Percentiles rank a stretch among this genome's conserved stretches.
Evolutionary conservation across 2,797 vertebrate species (phyloP).

Genomic region (Cyprinodon diabolis): DNA sequence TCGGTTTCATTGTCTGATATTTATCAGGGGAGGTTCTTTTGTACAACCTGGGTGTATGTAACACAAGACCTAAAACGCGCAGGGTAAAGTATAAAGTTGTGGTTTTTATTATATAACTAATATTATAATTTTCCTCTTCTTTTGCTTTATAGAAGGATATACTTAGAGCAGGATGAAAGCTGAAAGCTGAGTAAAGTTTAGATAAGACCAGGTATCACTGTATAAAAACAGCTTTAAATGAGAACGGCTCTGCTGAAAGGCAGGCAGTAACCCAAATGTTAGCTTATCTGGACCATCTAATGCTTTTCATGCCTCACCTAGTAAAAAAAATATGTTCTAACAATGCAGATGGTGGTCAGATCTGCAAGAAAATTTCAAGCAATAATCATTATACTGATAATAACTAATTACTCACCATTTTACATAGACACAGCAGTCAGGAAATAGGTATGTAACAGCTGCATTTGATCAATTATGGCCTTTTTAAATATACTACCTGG

Average conservation of each 20-base stretch:
- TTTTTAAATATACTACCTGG: too few species aligned
- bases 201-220: neutral
- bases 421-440: too few species aligned
- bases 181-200: neutral
- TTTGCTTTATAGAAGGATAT: neutral
- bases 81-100: neutral
- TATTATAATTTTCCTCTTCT: neutral
- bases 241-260: neutral
- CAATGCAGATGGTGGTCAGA: neutral
- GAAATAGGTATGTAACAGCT: too few species aligned
- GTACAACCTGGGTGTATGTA: neutral
- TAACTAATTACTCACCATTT: too few species aligned
- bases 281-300: neutral
- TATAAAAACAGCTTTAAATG: neutral
- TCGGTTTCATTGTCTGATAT: neutral
- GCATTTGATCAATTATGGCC: too few species aligned
- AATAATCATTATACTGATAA: too few species aligned
- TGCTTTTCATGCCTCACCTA: neutral
- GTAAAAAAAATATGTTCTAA: neutral
- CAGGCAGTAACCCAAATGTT: neutral
- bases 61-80: neutral
- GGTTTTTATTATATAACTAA: neutral
- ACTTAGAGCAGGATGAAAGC: neutral
- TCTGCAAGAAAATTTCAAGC: too few species aligned
- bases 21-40: conserved; percentile 2